These are phyloP conservation scores for Halictus ligatus DNA, from an alignment of 2,888 invertebrate species.

Conservation along the genomic window DNA sequence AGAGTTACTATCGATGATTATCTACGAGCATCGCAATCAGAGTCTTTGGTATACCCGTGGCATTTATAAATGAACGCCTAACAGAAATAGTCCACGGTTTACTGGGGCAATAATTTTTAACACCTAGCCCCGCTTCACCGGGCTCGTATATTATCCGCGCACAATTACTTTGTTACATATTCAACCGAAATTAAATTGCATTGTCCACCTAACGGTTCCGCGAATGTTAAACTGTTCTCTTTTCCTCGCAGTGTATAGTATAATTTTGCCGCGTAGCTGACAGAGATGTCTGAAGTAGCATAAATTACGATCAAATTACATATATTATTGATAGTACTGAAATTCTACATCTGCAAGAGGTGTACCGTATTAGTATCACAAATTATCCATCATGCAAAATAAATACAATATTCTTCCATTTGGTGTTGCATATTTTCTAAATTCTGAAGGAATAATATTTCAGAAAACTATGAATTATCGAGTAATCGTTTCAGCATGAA, in stretches of 20 bases:
- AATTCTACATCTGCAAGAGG: too few relatives aligned
- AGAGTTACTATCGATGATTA: slow-evolving; percentile 66
- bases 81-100: slow-evolving; percentile 54
- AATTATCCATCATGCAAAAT: too few relatives aligned
- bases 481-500: not conserved
- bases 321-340: not conserved
- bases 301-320: not conserved
- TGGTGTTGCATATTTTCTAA: not conserved
- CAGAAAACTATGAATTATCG: not conserved
- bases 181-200: slow-evolving; percentile 56
- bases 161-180: slow-evolving; percentile 35
- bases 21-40: slow-evolving; percentile 67
- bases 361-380: too few relatives aligned
- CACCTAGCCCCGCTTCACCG: slow-evolving; percentile 60
- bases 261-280: not conserved
- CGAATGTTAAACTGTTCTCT: not conserved
- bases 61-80: slow-evolving; percentile 67
- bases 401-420: too few relatives aligned
- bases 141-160: slow-evolving; percentile 48
- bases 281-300: not conserved
- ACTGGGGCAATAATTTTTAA: slow-evolving; percentile 71
- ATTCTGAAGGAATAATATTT: not conserved
- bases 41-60: slow-evolving; percentile 65
- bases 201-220: not conserved
- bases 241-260: not conserved